These are phyloP conservation scores for Verasper variegatus DNA, from an alignment of 2,113 vertebrate species.

Conservation along the genomic window DNA sequence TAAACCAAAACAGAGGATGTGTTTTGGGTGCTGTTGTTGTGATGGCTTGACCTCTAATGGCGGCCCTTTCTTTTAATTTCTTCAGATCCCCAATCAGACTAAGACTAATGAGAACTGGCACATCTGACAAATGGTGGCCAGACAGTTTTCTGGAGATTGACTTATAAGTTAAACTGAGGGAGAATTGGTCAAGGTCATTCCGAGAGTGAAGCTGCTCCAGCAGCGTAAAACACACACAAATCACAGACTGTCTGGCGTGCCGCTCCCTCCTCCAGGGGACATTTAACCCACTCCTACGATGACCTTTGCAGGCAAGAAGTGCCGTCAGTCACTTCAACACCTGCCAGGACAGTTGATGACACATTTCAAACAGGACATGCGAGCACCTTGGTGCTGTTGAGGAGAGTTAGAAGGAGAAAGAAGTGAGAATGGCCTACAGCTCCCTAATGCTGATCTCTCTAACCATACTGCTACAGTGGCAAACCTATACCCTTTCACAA, in stretches of 20 bases:
- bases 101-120: conserved; percentile 74
- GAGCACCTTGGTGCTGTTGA: conserved; percentile 57
- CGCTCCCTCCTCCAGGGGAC: conserved; percentile 63
- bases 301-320: conserved; percentile 71
- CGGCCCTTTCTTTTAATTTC: conserved; percentile 65
- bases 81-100: conserved; percentile 73
- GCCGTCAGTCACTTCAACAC: conserved; percentile 65
- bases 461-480: conserved; percentile 23
- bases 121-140: conserved; percentile 64
- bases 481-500: background rate
- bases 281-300: conserved; percentile 71
- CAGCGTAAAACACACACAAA: conserved; percentile 70
- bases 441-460: conserved; percentile 57
- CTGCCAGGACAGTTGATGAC: conserved; percentile 74
- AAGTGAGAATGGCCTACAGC: conserved; percentile 44
- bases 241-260: conserved; percentile 59
- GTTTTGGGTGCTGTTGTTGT: conserved; percentile 71
- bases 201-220: conserved; percentile 54
- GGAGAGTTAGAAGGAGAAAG: conserved; percentile 38
- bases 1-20: conserved; percentile 78
- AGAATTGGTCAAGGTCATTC: conserved; percentile 74
- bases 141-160: conserved; percentile 67
- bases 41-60: conserved; percentile 77
- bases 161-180: conserved; percentile 68
- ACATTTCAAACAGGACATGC: conserved; percentile 71